These are phyloP conservation scores for Brachypteracias leptosomus DNA, from an alignment of 2,113 vertebrate genomes.

Conservation along the genomic window DNA sequence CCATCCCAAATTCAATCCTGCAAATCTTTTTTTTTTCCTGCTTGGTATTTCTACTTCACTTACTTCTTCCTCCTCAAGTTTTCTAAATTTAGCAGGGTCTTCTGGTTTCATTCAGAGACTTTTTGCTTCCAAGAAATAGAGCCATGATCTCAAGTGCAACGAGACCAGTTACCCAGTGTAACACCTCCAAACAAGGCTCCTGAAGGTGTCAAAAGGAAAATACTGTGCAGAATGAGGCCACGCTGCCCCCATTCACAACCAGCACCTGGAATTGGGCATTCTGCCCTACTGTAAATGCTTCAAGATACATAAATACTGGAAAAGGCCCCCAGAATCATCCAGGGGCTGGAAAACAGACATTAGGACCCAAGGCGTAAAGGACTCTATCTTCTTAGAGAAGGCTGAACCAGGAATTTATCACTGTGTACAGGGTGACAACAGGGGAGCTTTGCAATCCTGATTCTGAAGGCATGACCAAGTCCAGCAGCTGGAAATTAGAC, in stretches of 20 bases:
- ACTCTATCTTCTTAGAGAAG: not conserved
- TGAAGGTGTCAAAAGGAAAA: not conserved
- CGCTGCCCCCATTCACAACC: rapidly evolving
- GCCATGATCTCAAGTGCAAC: not conserved
- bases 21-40: not conserved
- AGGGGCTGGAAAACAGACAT: not conserved
- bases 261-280: not conserved
- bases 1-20: not conserved
- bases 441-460: not conserved
- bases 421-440: not conserved
- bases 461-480: not conserved
- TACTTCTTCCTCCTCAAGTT: not conserved
- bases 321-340: not conserved
- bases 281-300: not conserved
- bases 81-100: not conserved
- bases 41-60: not conserved
- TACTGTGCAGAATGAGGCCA: not conserved
- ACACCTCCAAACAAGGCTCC: not conserved
- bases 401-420: not conserved
- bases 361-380: not conserved
- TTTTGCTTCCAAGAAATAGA: not conserved
- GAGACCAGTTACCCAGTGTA: not conserved
- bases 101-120: not conserved
- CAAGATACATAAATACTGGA: not conserved
- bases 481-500: not conserved